Evolutionary conservation across 2,113 vertebrate genomes (phyloP), one percentile per base, ranked within the genome.

Genomic region (Passer montanus): DNA sequence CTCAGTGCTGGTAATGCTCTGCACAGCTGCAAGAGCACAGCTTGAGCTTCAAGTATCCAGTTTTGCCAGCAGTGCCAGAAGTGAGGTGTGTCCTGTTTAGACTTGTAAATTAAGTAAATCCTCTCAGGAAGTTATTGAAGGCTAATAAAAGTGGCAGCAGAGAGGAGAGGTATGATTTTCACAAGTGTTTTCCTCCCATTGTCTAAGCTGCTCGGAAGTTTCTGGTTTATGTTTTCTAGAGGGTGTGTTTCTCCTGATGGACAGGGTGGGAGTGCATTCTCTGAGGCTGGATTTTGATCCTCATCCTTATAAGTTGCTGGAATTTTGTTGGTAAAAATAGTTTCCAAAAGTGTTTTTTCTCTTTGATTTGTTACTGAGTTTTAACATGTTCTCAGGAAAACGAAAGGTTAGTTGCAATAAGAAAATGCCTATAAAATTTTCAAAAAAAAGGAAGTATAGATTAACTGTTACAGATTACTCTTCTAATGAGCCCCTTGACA

Each of bases 91-190:
- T 44, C 47, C 79, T 90, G 28, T 44, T 96, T 75, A 92, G 68
- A 46, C 23, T 92, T 86, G 72, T 77, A 84, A 94, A 88, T 95
- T 59, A 86, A 78, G 28, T 80, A 93, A 17, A 79, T 89, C 50
- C 81, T 69, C 35, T 87, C 43, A 76, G 81, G 75, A 70, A 82
- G 76, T 92, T 74, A 44, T 30, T 90, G 81, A 86, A 72, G 53
- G 43, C 46, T 74, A 74, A 78, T 76, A 93, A 77, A 73, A 50
- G 37, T 44, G 37, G 43, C 81, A 73, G 60, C 47, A 69, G 72
- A 68, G 58, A 49, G 27, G 30, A 49, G 21, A 66, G 37, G 13
- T 49, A 39, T n/a, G 22, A 55, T 92, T 90, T 83, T 75, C 70
- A 75, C 2, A 4, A 30, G 43, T 44, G 18, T 21, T 78, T 79